Percentiles rank a stretch among this genome's conserved stretches.
Conservation (phyloP, 2,888 invertebrate genomes). For the Epistrophe eligans region DNA sequence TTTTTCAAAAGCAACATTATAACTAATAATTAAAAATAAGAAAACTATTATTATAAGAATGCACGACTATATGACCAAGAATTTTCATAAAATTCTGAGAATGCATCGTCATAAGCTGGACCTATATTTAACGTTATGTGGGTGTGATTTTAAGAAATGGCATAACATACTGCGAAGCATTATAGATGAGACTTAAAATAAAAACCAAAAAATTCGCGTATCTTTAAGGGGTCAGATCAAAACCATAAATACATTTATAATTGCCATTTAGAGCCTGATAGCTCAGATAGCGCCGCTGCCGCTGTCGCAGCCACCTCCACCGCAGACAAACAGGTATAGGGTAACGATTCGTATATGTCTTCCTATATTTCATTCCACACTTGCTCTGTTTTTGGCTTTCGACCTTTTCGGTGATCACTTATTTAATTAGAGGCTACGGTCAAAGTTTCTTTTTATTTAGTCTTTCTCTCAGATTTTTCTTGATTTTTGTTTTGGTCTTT, state of each 20-base stretch:
- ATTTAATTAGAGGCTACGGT: slow-evolving; percentile 74
- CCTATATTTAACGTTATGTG: slow-evolving; percentile 66
- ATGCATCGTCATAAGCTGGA: background rate
- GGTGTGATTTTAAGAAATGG: slow-evolving; percentile 70
- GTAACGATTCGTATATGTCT: slow-evolving; percentile 17
- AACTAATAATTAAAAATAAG: slow-evolving; percentile 30
- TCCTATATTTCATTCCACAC: slow-evolving; percentile 33
- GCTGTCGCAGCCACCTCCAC: background rate
- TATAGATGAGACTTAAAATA: background rate
- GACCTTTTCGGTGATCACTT: slow-evolving; percentile 72
- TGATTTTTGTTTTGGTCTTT: slow-evolving; percentile 2
- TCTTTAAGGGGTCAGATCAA: slow-evolving; percentile 66
- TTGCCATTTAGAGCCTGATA: slow-evolving; percentile 70
- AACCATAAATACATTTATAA: slow-evolving; percentile 75
- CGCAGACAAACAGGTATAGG: slow-evolving; percentile 25
- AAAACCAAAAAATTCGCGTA: slow-evolving; percentile 24
- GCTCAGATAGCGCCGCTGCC: slow-evolving; percentile 49
- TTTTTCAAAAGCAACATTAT: too few relatives aligned
- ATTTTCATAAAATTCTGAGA: slow-evolving; percentile 56
- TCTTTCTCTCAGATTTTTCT: slow-evolving; percentile 5
- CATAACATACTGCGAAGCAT: slow-evolving; percentile 21
- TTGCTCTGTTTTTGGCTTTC: slow-evolving; percentile 51
- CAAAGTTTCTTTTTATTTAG: slow-evolving; percentile 58
- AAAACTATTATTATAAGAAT: slow-evolving; percentile 9
- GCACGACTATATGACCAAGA: slow-evolving; percentile 22